These are phyloP conservation scores for Hylyphantes graminicola DNA, from an alignment of 1,140 invertebrate genomes.

Conservation along the genomic window DNA sequence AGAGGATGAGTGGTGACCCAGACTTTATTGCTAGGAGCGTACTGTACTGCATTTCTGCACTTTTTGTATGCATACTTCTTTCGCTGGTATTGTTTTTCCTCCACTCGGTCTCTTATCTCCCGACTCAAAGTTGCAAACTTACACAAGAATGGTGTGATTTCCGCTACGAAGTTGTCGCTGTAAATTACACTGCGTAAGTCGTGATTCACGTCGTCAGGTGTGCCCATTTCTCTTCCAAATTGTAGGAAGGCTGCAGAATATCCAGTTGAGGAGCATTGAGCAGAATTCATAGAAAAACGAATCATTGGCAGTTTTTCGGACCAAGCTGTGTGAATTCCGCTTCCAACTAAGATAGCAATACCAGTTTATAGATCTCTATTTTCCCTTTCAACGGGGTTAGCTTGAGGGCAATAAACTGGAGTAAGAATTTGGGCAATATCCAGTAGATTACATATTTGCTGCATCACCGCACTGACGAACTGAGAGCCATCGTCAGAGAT, in stretches of 20 bases:
- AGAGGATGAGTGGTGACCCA: not conserved
- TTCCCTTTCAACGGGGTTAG: conserved; percentile 23
- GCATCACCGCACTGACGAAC: too few species aligned
- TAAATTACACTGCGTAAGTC: not conserved
- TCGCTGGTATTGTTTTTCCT: too few species aligned
- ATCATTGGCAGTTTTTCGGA: too few species aligned
- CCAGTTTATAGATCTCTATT: conserved; percentile 11
- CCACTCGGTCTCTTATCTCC: too few species aligned
- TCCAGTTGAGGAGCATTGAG: too few species aligned
- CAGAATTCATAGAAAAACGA: too few species aligned
- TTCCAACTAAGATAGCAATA: conserved; percentile 26
- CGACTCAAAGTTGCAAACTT: not conserved
- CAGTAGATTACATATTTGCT: too few species aligned
- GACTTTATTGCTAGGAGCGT: not conserved
- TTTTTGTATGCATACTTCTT: too few species aligned
- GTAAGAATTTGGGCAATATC: too few species aligned
- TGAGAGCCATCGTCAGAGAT: too few species aligned
- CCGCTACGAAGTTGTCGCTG: not conserved
- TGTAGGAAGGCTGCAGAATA: conserved; percentile 8
- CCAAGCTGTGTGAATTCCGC: too few species aligned
- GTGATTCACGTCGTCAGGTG: not conserved
- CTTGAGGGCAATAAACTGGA: conserved; percentile 25
- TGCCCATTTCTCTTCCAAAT: conserved; percentile 12
- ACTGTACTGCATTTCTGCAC: not conserved
- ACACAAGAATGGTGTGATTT: not conserved